These are phyloP conservation scores for Philypnodon macrostomus DNA, from an alignment of 2,797 vertebrate species.

Conservation along the genomic window DNA sequence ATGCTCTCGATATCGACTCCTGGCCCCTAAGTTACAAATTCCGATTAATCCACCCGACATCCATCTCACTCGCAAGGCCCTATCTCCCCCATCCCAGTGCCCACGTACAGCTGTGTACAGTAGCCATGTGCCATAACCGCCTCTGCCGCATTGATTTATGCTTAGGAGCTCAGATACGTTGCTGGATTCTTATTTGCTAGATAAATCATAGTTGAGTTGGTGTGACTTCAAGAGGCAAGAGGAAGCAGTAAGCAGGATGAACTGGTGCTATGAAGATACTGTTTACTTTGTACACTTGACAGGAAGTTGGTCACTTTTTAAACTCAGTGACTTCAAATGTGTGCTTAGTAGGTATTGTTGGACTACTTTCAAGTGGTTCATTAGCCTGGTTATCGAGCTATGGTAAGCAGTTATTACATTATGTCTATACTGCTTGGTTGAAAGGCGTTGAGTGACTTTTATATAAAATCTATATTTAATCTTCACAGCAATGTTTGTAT, in stretches of 20 bases:
- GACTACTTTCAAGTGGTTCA: neutral
- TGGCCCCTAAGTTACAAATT: slow-evolving; percentile 48
- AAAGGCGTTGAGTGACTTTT: no score
- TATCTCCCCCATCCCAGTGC: slow-evolving; percentile 10
- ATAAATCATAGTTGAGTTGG: slow-evolving; percentile 1
- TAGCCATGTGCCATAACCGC: neutral
- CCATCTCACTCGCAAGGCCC: slow-evolving; percentile 14
- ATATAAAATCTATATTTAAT: no score
- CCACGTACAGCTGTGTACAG: slow-evolving; percentile 6
- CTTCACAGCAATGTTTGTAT: no score
- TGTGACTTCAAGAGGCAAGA: slow-evolving; percentile 1
- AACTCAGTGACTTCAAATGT: neutral
- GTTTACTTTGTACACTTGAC: slow-evolving; percentile 1
- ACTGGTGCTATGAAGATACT: neutral
- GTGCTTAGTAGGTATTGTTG: neutral
- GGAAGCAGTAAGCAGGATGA: neutral
- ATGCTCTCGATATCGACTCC: slow-evolving; percentile 40
- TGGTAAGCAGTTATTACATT: no score
- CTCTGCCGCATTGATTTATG: slow-evolving; percentile 6
- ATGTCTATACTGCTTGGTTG: no score
- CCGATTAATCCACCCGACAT: slow-evolving; percentile 40
- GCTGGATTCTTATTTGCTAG: slow-evolving; percentile 1
- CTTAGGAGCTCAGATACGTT: neutral
- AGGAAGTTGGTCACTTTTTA: neutral
- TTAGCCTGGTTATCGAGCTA: neutral